Evolutionary conservation across 2,888 invertebrate genomes (phyloP), one percentile per base, ranked within the genome.

Genomic region (Epiblema foenella): DNA sequence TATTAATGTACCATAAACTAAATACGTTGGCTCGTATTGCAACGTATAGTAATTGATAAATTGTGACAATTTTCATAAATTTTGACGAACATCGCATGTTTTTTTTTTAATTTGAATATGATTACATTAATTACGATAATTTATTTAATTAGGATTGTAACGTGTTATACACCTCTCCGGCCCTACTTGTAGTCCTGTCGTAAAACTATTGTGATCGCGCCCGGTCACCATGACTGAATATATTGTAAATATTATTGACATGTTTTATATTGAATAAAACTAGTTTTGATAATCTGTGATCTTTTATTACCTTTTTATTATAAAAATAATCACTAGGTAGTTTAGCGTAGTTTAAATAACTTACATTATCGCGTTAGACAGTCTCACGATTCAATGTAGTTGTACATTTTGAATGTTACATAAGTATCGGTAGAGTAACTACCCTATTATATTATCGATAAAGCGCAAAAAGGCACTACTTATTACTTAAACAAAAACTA

Each of bases 191-290:
- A 63, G 52, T 63, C 20, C 15, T 62, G 73, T 71, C 57, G 70
- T 75, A 73, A 67, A 77, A 73, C 75, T 68, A 54, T 80, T 80
- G 83, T 82, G 85, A 81, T 83, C 80, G 72, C 72, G 73, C 74
- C 76, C 73, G 84, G 81, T 84, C 84, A 79, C 80, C 81, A 87
- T 88, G 93, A 93, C 93, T 93, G 93, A 93, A 90, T 89, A 89
- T 83, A 89, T 83, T 92, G 91, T 92, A 91, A 90, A 91, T 91
- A 91, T 82, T 71, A 70, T 82, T 81, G 76, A 85, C 80, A 88
- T 86, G 86, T 89, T 90, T 89, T 89, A 83, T 88, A 89, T 84
- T 83, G 83, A 91, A 90, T 89, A 88, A 89, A 89, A 86, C 79
- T 86, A 87, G 83, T 87, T 86, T 86, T 86, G 84, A 82, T 84